Base-by-base conservation (phyloP, 2,888 invertebrate species). In the Cheilosia soror region DNA sequence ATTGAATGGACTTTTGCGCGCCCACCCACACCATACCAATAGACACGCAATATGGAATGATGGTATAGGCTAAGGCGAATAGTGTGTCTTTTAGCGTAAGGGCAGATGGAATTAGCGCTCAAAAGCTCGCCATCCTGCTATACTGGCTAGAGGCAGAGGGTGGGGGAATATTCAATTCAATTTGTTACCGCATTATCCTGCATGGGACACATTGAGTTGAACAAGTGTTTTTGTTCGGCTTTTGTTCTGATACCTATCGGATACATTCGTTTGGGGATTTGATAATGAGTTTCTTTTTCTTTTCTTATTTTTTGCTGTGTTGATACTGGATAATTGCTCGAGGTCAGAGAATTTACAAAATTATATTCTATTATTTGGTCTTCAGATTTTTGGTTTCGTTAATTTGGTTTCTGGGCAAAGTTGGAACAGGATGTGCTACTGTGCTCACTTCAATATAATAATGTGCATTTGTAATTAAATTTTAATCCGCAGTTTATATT, bases 381-480 rank as follows among this genome's bases (percentile, higher is more conserved):
- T 55, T 63, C 1, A 47, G 11, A 47, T 33, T 57, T 4, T 40
- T 58, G 13, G 40, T 66, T 44, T n/a, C 9, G 13, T 47, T 47
- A 47, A 47, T 20, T 47, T 44, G 25, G 53, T 4, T 73, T 51
- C n/a, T 31, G 9, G 7, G 2, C 2, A 7, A 15, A 20, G 7
- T 33, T 31, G 27, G 51, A 4, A 29, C 1, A 9, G 11, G 29
- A 25, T 51, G 51, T 9, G 44, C 49, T 20, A 40, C 15, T 53
- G 31, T 72, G 40, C 25, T n/a, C 29, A 49, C 58, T 60, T 31
- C 15, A 44, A 33, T 55, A 15, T 69, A 77, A 62, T 63, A 49
- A 55, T 55, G 40, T 25, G 62, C 15, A 57, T 47, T 40, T 63
- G 77, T 78, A 78, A 78, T 78, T 78, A 78, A 71, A 69, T 69